A percentile compares a stretch with the other conserved stretches of the same genome.
phyloP scores from a whole-genome alignment of 1,140 invertebrate genomes.

The Rhynchophorus ferrugineus region DNA sequence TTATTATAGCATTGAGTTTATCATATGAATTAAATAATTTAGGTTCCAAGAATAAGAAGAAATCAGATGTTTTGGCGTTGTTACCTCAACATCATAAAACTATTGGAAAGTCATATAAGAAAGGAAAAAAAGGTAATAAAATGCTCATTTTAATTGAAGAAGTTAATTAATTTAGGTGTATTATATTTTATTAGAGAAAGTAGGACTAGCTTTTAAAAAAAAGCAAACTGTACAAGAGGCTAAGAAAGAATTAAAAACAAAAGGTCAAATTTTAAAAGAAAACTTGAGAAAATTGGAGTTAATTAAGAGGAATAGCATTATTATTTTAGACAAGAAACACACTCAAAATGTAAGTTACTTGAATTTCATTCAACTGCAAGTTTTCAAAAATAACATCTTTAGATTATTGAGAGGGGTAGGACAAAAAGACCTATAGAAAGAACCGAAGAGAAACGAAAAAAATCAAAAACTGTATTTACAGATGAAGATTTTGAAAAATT shows the following conservation, averaged over 20 bases:
- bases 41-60: constrained; percentile 16
- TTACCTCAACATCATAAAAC: constrained; percentile 26
- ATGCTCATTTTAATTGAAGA: not conserved
- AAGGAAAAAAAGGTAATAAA: constrained; percentile 27
- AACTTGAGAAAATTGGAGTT: constrained; percentile 42
- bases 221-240: constrained; percentile 33
- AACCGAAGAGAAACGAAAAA: constrained; percentile 37
- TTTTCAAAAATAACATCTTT: constrained; percentile 19
- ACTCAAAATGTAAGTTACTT: constrained; percentile 30
- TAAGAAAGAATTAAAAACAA: constrained; percentile 26
- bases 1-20: constrained; percentile 6
- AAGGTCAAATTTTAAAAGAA: constrained; percentile 36
- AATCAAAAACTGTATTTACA: constrained; percentile 47
- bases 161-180: not conserved
- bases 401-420: constrained; percentile 47
- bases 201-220: constrained; percentile 26
- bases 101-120: constrained; percentile 29
- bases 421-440: constrained; percentile 43
- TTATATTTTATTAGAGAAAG: constrained; percentile 26
- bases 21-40: not conserved
- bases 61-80: constrained; percentile 28
- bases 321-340: constrained; percentile 34
- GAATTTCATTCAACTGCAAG: not conserved
- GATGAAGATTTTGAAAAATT: constrained; percentile 48
- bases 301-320: constrained; percentile 34